Percentiles rank a stretch among this genome's conserved stretches.
phyloP scores from a whole-genome alignment of 2,888 invertebrate species.

The Limnephilus marmoratus region DNA sequence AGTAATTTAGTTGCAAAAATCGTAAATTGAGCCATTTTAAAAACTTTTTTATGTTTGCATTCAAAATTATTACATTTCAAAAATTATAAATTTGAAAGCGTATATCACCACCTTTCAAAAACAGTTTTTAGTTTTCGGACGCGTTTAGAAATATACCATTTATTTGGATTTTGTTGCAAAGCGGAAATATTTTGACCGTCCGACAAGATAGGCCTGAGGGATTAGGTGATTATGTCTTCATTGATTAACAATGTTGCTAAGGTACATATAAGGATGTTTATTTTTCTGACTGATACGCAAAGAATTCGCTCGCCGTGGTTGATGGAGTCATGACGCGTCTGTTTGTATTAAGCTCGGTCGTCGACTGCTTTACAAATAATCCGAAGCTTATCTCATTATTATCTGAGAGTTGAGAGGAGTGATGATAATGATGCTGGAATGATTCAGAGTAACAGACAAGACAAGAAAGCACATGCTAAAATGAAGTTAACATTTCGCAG shows the following conservation, averaged over 20 bases:
- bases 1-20: too few species aligned
- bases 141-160: too few species aligned
- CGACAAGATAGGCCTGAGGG: too few species aligned
- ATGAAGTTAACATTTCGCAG: not conserved
- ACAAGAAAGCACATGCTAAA: not conserved
- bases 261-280: not conserved
- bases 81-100: too few species aligned
- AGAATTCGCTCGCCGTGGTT: not conserved
- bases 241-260: not conserved
- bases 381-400: conserved; percentile 2
- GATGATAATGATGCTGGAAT: not conserved
- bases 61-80: too few species aligned
- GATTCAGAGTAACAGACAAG: not conserved
- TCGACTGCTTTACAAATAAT: conserved; percentile 6
- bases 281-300: conserved; percentile 1
- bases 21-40: too few species aligned
- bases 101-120: too few species aligned
- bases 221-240: not conserved
- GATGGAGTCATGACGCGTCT: not conserved
- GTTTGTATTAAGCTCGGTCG: conserved; percentile 1
- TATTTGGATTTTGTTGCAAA: too few species aligned
- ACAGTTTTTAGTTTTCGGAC: too few species aligned
- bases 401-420: not conserved
- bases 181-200: too few species aligned
- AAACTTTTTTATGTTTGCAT: too few species aligned